Evolutionary conservation across 2,888 invertebrate genomes (phyloP), one percentile per base, ranked within the genome.

Genomic region (Panzeria rudis): DNA sequence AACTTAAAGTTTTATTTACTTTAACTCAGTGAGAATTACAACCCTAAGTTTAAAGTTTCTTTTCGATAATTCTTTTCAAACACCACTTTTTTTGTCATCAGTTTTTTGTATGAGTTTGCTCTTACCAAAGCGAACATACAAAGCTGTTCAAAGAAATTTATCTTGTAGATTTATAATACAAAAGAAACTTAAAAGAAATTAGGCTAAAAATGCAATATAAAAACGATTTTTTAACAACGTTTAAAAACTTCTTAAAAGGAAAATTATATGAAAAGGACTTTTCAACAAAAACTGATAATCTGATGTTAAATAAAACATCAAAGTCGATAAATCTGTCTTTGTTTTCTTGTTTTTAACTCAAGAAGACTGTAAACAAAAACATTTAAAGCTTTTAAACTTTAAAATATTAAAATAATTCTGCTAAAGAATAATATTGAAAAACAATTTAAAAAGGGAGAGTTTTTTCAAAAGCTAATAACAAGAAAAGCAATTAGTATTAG

Each of bases 231-330:
- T 85, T 76, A 61, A 76, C 54, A 69, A 68, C 20, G 44, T 54
- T 35, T 52, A 52, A 75, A 68, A 61, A 56, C 35, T 38, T 75
- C 6, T 52, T n/a, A 56, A 79, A 41, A 25, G 20, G 66, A 56
- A 47, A 78, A 17, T 47, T 61, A 17, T 20, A 23, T 54, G 13
- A 44, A 71, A 62, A 78, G 62, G 62, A 56, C 64, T 72, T 72
- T 35, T 62, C 29, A 66, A 47, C 61, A 73, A 59, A 75, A 78
- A 69, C 78, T 78, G 78, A 85, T 85, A 85, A 85, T 85, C 85
- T 64, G 32, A 75, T 75, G 78, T 82, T 82, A 82, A 85, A 85
- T 85, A 85, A 85, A 82, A 85, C 85, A 85, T 85, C 85, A 85
- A 85, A 85, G 85, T 62, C 84, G 72, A 72, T 81, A 52, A 79